Percentiles rank a stretch among this genome's conserved stretches.
Evolutionary conservation across 2,888 invertebrate species (phyloP).

Genomic region (Drosophila ochracea): DNA sequence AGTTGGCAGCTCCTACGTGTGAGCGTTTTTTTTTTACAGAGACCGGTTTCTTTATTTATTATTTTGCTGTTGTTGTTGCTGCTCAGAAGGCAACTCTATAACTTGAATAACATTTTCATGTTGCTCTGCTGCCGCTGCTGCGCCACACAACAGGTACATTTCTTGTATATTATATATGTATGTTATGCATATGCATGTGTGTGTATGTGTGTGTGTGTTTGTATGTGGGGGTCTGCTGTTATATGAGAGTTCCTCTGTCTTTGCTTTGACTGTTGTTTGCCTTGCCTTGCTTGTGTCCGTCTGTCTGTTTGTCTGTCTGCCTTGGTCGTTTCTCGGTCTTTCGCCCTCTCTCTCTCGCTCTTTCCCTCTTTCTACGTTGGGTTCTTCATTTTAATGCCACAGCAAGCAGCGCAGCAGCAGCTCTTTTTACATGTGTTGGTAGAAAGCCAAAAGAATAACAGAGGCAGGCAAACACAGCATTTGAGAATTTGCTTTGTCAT

Average conservation of each 20-base stretch:
- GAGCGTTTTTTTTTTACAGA: conserved; percentile 17
- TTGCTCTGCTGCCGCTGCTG: conserved; percentile 25
- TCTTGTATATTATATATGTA: conserved; percentile 29
- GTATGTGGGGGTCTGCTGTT: conserved; percentile 46
- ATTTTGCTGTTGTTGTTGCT: conserved; percentile 14
- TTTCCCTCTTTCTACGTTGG: neutral
- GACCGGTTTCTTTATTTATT: conserved; percentile 58
- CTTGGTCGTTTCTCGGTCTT: conserved; percentile 57
- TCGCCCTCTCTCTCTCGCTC: neutral
- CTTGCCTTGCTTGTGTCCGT: conserved; percentile 15
- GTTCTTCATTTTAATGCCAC: conserved; percentile 34
- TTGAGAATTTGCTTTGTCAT: conserved; percentile 71
- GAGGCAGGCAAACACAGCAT: conserved; percentile 52
- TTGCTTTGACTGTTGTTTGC: conserved; percentile 5
- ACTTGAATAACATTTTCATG: conserved; percentile 62
- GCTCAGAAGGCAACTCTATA: conserved; percentile 53
- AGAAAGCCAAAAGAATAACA: conserved; percentile 68
- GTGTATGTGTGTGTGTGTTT: conserved; percentile 1
- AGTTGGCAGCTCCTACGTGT: conserved; percentile 53
- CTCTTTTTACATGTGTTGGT: conserved; percentile 52
- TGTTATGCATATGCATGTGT: conserved; percentile 26
- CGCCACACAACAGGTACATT: conserved; percentile 49
- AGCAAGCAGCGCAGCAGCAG: conserved; percentile 9
- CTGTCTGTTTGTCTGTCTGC: conserved; percentile 48
- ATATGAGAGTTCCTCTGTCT: conserved; percentile 67